These are phyloP conservation scores for Hemicordylus capensis DNA, from an alignment of 2,113 vertebrate genomes.

Conservation along the genomic window DNA sequence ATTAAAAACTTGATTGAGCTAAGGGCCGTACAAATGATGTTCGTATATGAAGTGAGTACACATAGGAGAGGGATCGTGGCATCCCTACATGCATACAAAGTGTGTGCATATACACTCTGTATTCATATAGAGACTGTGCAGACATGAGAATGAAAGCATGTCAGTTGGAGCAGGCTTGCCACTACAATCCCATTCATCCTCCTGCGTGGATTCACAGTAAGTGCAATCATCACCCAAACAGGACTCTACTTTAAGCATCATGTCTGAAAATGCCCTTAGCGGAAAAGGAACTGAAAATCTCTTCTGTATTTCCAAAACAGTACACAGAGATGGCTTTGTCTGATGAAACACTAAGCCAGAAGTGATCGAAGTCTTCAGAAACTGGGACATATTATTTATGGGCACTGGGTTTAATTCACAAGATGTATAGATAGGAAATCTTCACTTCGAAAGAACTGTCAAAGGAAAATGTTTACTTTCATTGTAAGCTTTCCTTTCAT, in stretches of 20 bases:
- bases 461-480: background rate
- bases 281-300: background rate
- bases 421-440: background rate
- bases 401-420: background rate
- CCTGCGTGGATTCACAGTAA: too few species aligned
- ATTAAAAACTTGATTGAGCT: background rate
- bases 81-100: too few species aligned
- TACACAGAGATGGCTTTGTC: background rate
- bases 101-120: too few species aligned
- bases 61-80: too few species aligned
- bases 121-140: too few species aligned
- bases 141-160: too few species aligned
- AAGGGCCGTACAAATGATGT: too few species aligned
- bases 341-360: background rate
- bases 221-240: background rate
- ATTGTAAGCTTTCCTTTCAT: constrained; percentile 16
- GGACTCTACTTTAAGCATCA: background rate
- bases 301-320: background rate
- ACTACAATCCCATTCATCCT: too few species aligned
- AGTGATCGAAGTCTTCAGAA: background rate
- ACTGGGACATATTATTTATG: background rate
- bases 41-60: background rate
- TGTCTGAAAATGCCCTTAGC: background rate
- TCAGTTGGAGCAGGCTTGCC: too few species aligned
- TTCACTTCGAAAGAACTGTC: background rate